Conservation (phyloP, 1,140 invertebrate genomes). For the Pteromalus puparum region DNA sequence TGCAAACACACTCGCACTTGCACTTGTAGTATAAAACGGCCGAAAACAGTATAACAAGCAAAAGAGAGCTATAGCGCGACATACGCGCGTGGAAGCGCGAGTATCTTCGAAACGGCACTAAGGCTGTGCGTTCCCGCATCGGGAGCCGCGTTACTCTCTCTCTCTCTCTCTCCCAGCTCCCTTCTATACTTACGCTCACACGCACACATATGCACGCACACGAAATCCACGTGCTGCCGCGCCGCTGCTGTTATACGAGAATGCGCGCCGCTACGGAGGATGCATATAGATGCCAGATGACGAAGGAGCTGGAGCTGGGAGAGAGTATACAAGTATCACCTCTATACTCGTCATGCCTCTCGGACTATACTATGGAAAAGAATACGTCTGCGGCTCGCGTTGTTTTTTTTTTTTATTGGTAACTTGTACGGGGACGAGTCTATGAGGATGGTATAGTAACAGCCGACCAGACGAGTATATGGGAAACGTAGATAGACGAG, state of each 20-base stretch:
- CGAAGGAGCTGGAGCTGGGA: no score
- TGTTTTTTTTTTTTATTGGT: no score
- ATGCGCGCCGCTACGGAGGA: neutral
- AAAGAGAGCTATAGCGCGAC: no score
- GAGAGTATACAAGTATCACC: neutral
- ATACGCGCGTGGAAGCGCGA: neutral
- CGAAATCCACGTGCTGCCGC: neutral
- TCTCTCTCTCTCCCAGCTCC: neutral
- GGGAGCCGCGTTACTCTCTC: neutral
- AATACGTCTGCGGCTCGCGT: neutral
- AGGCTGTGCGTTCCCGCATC: neutral
- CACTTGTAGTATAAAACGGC: no score
- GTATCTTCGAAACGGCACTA: neutral
- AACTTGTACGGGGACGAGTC: neutral
- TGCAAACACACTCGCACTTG: no score
- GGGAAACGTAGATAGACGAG: no score
- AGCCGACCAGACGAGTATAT: no score
- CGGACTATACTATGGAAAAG: neutral
- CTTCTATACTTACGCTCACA: neutral
- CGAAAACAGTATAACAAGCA: no score
- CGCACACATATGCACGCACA: conserved; percentile 13
- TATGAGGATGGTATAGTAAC: no score
- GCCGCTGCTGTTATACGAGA: conserved; percentile 1
- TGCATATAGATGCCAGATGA: neutral
- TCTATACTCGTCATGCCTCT: neutral